Evolutionary conservation across 2,797 vertebrate species (phyloP).

Genomic region (Myoxocephalus aenaeus): DNA sequence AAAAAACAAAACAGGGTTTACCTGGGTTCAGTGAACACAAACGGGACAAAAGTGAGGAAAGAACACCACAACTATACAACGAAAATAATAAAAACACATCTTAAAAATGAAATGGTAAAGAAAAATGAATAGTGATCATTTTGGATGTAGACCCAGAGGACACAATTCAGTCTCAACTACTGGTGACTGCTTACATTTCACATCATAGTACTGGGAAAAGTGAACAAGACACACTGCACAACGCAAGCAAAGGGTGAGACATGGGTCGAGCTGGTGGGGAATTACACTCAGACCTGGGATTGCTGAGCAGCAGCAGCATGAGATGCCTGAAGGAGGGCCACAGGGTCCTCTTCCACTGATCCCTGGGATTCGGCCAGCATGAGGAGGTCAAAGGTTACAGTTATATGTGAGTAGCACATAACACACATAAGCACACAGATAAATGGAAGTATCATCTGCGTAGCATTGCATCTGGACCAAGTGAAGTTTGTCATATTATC

Average conservation of each 20-base stretch:
- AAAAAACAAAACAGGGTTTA: constrained; percentile 9
- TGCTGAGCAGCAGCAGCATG: constrained; percentile 80
- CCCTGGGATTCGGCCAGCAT: constrained; percentile 81
- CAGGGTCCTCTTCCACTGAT: constrained; percentile 85
- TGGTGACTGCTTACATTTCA: constrained; percentile 1
- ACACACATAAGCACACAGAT: constrained; percentile 15
- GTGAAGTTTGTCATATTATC: neutral
- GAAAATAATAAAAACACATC: constrained; percentile 1
- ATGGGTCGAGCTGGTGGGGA: constrained; percentile 36
- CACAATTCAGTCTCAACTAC: neutral
- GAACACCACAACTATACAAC: constrained; percentile 8
- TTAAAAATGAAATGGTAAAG: neutral
- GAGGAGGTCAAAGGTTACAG: constrained; percentile 73
- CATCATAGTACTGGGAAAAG: constrained; percentile 20
- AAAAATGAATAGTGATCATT: neutral
- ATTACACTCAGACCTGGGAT: constrained; percentile 84
- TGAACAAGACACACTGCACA: constrained; percentile 45
- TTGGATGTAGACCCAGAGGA: constrained; percentile 1
- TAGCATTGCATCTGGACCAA: constrained; percentile 14
- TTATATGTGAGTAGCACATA: constrained; percentile 67
- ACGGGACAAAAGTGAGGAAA: neutral
- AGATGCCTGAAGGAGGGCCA: constrained; percentile 82
- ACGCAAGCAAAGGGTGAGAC: constrained; percentile 44
- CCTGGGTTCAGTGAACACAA: constrained; percentile 6
- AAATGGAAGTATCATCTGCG: constrained; percentile 14